Percentiles rank a stretch among this genome's conserved stretches.
Evolutionary conservation across 2,797 vertebrate genomes (phyloP).

Genomic region (Enteromius paludinosus): DNA sequence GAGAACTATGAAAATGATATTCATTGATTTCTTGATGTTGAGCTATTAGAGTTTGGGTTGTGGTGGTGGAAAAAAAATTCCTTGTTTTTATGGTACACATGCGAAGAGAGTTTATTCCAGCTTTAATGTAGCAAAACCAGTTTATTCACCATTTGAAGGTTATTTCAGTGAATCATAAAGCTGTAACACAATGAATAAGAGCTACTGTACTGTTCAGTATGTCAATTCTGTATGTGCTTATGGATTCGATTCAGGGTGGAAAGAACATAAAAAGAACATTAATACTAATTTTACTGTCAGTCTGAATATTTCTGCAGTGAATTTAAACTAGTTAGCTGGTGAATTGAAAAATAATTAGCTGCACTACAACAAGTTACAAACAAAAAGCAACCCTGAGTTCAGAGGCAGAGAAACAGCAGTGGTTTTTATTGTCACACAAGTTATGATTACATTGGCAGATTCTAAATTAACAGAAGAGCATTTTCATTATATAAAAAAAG

Average conservation of each 20-base stretch:
- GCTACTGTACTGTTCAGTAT: background rate
- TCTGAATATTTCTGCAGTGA: background rate
- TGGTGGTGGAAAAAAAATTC: constrained; percentile 72
- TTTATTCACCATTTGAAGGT: constrained; percentile 20
- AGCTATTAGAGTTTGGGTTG: constrained; percentile 71
- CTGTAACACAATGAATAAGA: background rate
- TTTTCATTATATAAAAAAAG: too few species aligned
- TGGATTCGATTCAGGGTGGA: background rate
- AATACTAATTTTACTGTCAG: background rate
- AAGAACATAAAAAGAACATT: background rate
- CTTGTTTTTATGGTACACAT: constrained; percentile 53
- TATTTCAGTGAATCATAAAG: background rate
- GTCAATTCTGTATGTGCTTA: background rate
- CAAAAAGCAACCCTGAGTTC: too few species aligned
- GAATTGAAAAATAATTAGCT: too few species aligned
- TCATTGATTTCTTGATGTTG: constrained; percentile 73
- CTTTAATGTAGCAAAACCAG: constrained; percentile 33
- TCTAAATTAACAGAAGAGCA: background rate
- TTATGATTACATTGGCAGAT: background rate
- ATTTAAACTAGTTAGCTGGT: background rate
- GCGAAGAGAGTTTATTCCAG: constrained; percentile 16
- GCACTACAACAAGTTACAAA: too few species aligned
- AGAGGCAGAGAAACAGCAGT: background rate
- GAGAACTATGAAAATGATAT: constrained; percentile 70
- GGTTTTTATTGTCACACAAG: background rate